These are phyloP conservation scores for Molossus molossus DNA, from an alignment of 2,797 vertebrate species.

Conservation along the genomic window DNA sequence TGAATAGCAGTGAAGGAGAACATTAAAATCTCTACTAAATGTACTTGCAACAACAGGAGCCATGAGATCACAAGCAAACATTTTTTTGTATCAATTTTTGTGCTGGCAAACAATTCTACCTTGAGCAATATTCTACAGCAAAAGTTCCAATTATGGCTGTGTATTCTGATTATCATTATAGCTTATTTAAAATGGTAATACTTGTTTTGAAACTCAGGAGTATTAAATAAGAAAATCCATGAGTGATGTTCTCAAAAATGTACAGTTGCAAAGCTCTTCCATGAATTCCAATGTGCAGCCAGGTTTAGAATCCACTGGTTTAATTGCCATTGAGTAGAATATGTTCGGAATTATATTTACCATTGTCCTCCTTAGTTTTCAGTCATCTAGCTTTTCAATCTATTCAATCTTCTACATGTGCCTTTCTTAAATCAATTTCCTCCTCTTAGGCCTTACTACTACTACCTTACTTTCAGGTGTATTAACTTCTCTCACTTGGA, in stretches of 20 bases:
- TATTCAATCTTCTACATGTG: not conserved
- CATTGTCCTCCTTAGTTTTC: not conserved
- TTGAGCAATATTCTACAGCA: not conserved
- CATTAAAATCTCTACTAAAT: constrained; percentile 52
- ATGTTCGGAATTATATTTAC: not conserved
- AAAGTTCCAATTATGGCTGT: not conserved
- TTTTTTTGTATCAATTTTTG: constrained; percentile 7
- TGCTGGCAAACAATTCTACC: constrained; percentile 37
- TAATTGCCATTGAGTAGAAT: not conserved
- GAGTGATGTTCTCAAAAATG: not conserved
- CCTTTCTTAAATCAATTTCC: constrained; percentile 4
- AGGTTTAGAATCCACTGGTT: not conserved
- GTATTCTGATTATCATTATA: not conserved
- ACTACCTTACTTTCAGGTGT: not conserved
- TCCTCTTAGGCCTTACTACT: not conserved
- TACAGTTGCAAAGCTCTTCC: not conserved
- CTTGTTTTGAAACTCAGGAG: not conserved
- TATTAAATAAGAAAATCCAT: not conserved
- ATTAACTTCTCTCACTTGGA: not conserved
- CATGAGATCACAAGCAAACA: constrained; percentile 28
- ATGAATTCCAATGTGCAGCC: not conserved
- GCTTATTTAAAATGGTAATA: constrained; percentile 42
- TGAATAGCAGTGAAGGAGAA: constrained; percentile 62
- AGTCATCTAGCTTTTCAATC: not conserved
- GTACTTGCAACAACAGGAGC: constrained; percentile 37